Evolutionary conservation across 2,797 vertebrate species (phyloP).

Genomic region (Aulostomus chinensis): DNA sequence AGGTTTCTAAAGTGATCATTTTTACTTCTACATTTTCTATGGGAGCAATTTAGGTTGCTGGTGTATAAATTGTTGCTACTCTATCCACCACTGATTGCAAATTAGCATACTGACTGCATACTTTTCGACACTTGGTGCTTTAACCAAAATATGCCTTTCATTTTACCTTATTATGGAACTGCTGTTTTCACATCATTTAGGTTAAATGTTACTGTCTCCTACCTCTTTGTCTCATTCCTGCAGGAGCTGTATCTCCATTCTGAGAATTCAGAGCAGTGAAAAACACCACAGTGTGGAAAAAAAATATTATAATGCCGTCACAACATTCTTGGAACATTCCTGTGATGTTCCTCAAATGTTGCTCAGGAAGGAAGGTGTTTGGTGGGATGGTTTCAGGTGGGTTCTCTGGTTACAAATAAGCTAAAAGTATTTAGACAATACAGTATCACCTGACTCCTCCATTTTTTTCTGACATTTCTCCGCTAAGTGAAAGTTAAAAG

Average conservation of each 20-base stretch:
- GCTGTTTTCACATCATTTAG: no score
- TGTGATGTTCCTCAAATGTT: slow-evolving; percentile 17
- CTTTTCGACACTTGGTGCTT: no score
- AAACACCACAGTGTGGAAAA: slow-evolving; percentile 77
- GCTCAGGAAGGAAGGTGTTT: slow-evolving; percentile 31
- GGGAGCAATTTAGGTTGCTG: no score
- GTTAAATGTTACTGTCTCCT: no score
- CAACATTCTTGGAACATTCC: slow-evolving; percentile 74
- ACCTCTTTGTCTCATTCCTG: no score
- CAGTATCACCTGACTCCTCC: slow-evolving; percentile 91
- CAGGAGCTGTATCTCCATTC: slow-evolving; percentile 75
- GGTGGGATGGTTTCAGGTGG: slow-evolving; percentile 42
- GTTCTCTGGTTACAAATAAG: slow-evolving; percentile 75
- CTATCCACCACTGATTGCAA: no score
- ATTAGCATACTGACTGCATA: no score
- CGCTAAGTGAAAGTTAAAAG: slow-evolving; percentile 86
- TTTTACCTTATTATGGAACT: no score
- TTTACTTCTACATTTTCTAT: no score
- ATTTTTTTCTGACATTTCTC: slow-evolving; percentile 84
- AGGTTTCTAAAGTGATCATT: no score
- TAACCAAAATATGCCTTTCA: no score
- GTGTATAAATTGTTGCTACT: no score
- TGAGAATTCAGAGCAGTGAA: slow-evolving; percentile 68
- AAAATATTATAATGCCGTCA: slow-evolving; percentile 37
- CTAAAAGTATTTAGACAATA: slow-evolving; percentile 86